Evolutionary conservation across 2,113 vertebrate species (phyloP).

Genomic region (Corythornis vintsioides): DNA sequence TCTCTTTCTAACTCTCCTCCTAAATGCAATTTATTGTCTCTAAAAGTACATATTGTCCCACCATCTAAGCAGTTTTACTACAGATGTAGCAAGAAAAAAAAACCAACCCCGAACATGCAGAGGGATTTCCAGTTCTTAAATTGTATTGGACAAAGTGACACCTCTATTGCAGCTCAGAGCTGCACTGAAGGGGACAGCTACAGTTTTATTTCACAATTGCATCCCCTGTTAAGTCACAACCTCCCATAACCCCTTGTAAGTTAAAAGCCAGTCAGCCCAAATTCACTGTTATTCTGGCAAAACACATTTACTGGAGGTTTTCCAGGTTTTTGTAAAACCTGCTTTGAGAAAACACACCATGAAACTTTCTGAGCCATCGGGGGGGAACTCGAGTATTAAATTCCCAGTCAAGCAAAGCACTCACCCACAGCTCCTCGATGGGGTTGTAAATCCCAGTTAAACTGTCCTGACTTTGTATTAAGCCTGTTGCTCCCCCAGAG

Average conservation of each 20-base stretch:
- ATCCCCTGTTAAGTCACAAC: background rate
- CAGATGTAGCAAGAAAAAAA: background rate
- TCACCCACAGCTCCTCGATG: background rate
- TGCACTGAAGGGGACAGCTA: background rate
- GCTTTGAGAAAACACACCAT: background rate
- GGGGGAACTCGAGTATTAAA: rapidly evolving
- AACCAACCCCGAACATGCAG: background rate
- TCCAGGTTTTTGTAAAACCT: background rate
- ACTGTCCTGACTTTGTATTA: background rate
- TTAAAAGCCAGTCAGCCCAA: background rate
- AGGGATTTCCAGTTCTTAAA: background rate
- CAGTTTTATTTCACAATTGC: background rate
- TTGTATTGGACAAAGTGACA: background rate
- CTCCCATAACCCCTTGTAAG: background rate
- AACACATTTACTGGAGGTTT: background rate
- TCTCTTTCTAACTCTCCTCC: background rate
- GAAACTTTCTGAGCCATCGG: background rate
- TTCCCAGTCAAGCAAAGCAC: background rate
- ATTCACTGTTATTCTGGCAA: background rate
- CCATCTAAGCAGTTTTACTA: background rate
- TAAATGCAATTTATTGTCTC: background rate
- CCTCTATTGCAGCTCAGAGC: background rate
- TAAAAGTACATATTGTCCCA: background rate
- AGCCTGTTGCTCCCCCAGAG: background rate
- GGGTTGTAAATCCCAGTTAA: constrained; percentile 20